Conservation (phyloP, 2,797 vertebrate species). For the Tympanoctomys barrerae region DNA sequence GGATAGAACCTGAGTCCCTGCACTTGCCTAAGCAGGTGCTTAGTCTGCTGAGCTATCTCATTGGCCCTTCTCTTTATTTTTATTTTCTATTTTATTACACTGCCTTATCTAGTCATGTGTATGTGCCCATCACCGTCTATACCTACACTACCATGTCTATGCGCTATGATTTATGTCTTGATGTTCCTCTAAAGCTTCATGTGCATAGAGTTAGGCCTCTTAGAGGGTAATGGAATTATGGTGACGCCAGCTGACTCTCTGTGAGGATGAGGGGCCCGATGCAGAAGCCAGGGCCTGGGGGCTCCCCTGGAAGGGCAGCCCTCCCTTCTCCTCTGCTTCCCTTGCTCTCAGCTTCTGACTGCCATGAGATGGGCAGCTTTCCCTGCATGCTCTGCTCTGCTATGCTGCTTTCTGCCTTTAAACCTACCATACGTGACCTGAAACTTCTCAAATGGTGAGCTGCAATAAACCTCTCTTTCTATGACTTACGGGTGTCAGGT, state of each 20-base stretch:
- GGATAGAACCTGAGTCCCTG: no score
- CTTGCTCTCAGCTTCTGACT: neutral
- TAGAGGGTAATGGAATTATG: neutral
- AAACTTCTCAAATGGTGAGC: neutral
- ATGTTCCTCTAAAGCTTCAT: neutral
- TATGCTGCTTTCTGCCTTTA: neutral
- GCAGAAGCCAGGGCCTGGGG: neutral
- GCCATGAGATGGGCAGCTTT: neutral
- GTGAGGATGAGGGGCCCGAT: neutral
- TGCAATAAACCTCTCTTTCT: neutral
- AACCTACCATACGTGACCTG: neutral
- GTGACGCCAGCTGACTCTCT: neutral
- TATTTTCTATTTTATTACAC: neutral
- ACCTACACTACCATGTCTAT: neutral
- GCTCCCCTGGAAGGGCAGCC: neutral
- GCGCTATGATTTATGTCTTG: neutral
- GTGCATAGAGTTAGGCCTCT: neutral
- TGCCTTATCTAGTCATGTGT: neutral
- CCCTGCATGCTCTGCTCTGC: neutral
- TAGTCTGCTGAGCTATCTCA: no score
- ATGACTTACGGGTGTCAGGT: neutral
- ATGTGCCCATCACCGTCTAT: neutral
- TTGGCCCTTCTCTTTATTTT: no score
- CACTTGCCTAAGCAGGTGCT: no score
- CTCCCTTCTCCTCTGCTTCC: neutral